Conservation (phyloP, 2,113 vertebrate species). For the Oryzias curvinotus region DNA sequence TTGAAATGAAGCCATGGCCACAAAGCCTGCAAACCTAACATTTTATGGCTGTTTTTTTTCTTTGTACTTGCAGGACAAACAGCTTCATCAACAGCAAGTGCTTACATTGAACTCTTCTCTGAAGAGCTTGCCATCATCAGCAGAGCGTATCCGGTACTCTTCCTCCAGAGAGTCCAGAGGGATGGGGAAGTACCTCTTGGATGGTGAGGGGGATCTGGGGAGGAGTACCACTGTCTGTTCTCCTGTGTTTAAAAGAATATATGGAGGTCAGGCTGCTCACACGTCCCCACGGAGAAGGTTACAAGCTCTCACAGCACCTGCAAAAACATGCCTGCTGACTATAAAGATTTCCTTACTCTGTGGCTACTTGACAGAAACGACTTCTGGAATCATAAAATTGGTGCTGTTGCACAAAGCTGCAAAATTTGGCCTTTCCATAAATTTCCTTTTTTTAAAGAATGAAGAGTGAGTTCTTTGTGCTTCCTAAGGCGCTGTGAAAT, state of each 20-base stretch:
- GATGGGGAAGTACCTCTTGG: slow-evolving; percentile 90
- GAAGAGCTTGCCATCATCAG: slow-evolving; percentile 90
- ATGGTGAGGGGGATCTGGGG: slow-evolving; percentile 86
- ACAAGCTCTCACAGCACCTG: slow-evolving; percentile 66
- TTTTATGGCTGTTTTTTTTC: slow-evolving; percentile 46
- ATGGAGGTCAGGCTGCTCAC: slow-evolving; percentile 61
- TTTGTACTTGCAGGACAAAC: slow-evolving; percentile 30
- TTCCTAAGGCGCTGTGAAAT: slow-evolving; percentile 59
- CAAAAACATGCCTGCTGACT: slow-evolving; percentile 69
- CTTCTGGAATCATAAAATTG: slow-evolving; percentile 71
- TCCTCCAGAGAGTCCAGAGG: slow-evolving; percentile 86
- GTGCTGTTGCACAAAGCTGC: slow-evolving; percentile 44
- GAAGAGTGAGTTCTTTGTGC: slow-evolving; percentile 53
- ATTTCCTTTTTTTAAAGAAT: slow-evolving; percentile 36
- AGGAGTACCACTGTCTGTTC: slow-evolving; percentile 94
- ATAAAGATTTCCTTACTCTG: slow-evolving; percentile 69
- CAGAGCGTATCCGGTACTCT: slow-evolving; percentile 85
- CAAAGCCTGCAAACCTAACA: slow-evolving; percentile 47
- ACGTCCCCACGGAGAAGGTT: slow-evolving; percentile 63
- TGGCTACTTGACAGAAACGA: slow-evolving; percentile 63
- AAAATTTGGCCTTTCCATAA: slow-evolving; percentile 40
- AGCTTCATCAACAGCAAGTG: slow-evolving; percentile 31
- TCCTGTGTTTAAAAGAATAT: slow-evolving; percentile 79
- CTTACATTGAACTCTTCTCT: slow-evolving; percentile 93
- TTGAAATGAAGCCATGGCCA: slow-evolving; percentile 45